Evolutionary conservation across 1,140 invertebrate genomes (phyloP).

Genomic region (Ridgeia piscesae): DNA sequence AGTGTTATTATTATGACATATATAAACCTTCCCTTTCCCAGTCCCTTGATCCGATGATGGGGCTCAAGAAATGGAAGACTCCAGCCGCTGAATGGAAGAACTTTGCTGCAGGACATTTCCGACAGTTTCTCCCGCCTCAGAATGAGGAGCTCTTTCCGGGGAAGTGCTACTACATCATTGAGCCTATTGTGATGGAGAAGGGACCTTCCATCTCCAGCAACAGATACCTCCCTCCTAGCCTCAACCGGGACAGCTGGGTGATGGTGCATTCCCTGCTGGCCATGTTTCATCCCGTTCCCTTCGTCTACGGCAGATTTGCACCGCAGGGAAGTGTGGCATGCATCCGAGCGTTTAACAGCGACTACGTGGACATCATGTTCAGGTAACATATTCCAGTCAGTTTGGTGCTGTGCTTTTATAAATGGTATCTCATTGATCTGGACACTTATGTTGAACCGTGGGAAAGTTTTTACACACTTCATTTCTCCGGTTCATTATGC

Average conservation of each 20-base stretch:
- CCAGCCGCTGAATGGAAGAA: constrained; percentile 34
- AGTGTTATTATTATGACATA: not conserved
- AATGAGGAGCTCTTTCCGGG: constrained; percentile 30
- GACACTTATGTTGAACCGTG: too few relatives aligned
- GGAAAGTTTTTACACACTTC: too few relatives aligned
- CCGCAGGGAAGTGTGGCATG: constrained; percentile 52
- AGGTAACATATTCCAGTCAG: constrained; percentile 39
- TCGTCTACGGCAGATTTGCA: constrained; percentile 51
- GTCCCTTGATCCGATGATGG: constrained; percentile 33
- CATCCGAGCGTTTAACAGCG: constrained; percentile 47
- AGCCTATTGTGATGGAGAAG: not conserved
- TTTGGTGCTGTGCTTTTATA: not conserved
- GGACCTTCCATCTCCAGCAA: constrained; percentile 15
- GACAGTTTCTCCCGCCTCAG: constrained; percentile 41
- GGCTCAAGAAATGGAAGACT: constrained; percentile 45
- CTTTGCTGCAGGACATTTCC: constrained; percentile 43
- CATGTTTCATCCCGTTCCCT: constrained; percentile 55
- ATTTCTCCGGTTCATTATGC: too few relatives aligned
- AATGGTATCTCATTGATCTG: not conserved
- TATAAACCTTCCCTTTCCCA: not conserved
- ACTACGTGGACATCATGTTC: constrained; percentile 55
- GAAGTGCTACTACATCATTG: constrained; percentile 37
- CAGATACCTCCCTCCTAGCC: constrained; percentile 27
- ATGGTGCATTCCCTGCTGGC: constrained; percentile 39
- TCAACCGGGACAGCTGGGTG: not conserved